These are phyloP conservation scores for Hypercompe scribonia DNA, from an alignment of 2,888 invertebrate genomes.

Conservation along the genomic window DNA sequence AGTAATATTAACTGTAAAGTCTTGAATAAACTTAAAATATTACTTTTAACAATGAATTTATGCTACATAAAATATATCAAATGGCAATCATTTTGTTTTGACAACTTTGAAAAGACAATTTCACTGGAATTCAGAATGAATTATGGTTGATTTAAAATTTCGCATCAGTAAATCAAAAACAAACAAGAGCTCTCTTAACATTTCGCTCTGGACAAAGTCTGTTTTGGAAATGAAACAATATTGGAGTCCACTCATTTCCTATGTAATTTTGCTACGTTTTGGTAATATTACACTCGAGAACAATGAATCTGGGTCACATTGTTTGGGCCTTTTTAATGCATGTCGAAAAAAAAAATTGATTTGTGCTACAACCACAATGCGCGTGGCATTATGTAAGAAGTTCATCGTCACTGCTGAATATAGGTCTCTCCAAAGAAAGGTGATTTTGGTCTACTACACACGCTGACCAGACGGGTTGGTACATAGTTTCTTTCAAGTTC, in stretches of 20 bases:
- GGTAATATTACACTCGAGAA: not conserved
- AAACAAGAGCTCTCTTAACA: not conserved
- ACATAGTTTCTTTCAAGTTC: no score
- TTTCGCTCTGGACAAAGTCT: slow-evolving; percentile 13
- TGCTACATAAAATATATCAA: not conserved
- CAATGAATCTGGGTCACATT: no score
- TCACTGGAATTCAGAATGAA: slow-evolving; percentile 1
- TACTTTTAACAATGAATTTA: not conserved
- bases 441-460: no score
- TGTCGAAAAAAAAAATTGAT: no score
- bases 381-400: no score
- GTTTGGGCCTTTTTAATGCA: no score
- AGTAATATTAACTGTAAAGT: not conserved
- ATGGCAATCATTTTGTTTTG: slow-evolving; percentile 1
- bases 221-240: not conserved
- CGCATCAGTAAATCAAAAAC: slow-evolving; percentile 10
- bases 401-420: no score
- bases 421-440: no score
- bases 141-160: slow-evolving; percentile 6
- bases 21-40: not conserved
- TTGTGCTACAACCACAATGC: no score
- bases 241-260: not conserved
- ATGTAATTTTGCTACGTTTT: not conserved
- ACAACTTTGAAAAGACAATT: slow-evolving; percentile 10
- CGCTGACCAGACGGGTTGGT: no score